Evolutionary conservation across 2,113 vertebrate species (phyloP), one percentile per base, ranked within the genome.

Genomic region (Zosterops lateralis): DNA sequence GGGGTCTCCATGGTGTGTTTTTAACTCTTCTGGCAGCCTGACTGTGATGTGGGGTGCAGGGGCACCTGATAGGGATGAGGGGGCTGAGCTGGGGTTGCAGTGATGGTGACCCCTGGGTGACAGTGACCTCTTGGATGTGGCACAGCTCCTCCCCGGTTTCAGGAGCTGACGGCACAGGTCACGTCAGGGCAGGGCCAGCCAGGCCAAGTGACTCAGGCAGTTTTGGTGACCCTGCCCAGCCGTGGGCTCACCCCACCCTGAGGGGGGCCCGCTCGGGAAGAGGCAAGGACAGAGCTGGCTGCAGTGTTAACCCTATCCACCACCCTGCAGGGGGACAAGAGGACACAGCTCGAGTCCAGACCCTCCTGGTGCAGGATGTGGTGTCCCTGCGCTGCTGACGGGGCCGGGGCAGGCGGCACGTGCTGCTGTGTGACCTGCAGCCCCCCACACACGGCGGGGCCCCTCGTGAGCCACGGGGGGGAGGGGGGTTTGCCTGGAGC

Each of bases 171-270:
- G 0, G 76, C 87, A 80, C 44, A 14, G 87, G 87, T 91, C 84
- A 45, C 0, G 29, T 76, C 42, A 4, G 92, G 92, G 81, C 92
- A 92, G 65, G 42, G 77, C 68, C 0, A 1, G 12, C 24, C 1
- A 9, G 26, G 91, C 96, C 96, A 84, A 95, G 93, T 96, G 96
- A 95, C 93, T 96, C 96, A 95, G 91, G 84, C 89, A 0, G 15
- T 32, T 84, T 56, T 8, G 56, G 93, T 95, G 94, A 95, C 94
- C 91, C 96, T 95, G 93, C 96, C 94, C 91, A 89, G 80, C 62
- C 5, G 53, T 32, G 51, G 74, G 82, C 1, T 51, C 85, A 82
- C 95, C 78, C 92, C 93, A 83, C 93, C 95, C 88, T 40, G 10
- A 20, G 38, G 44, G 60, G 92, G 60, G 57, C 17, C 4, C 4